Percentiles rank a stretch among this genome's conserved stretches.
Conservation (phyloP, 2,113 vertebrate genomes). For the Brachyistius frenatus region DNA sequence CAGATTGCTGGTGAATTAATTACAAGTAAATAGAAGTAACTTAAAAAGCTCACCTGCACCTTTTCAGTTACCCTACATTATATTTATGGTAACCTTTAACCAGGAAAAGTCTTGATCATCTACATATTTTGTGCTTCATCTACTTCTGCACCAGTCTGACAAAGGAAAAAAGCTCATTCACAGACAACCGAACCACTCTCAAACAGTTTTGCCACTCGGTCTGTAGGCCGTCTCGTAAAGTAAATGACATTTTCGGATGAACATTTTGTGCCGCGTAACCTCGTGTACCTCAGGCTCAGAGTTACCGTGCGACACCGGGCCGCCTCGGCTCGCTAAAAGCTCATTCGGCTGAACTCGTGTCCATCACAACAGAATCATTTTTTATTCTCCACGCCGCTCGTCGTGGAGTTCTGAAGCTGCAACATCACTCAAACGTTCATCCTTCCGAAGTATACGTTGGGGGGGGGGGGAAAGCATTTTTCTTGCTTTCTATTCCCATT, state of each 20-base stretch:
- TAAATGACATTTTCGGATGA: neutral
- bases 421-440: constrained; percentile 13
- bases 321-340: neutral
- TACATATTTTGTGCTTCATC: neutral
- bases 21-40: too few relatives aligned
- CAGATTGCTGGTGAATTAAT: too few relatives aligned
- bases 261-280: constrained; percentile 5
- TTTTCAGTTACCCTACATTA: too few relatives aligned
- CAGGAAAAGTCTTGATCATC: too few relatives aligned
- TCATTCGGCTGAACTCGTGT: constrained; percentile 24
- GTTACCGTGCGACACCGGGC: neutral
- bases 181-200: neutral
- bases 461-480: neutral
- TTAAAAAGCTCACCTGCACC: too few relatives aligned
- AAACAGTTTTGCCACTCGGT: neutral
- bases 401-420: neutral
- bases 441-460: neutral
- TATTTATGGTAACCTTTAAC: too few relatives aligned
- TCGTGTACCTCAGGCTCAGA: neutral
- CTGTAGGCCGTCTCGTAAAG: neutral
- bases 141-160: too few relatives aligned
- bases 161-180: too few relatives aligned
- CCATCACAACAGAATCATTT: neutral
- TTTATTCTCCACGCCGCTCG: neutral
- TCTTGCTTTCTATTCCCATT: constrained; percentile 40